Conservation (phyloP, 2,113 vertebrate genomes). For the Microtus oregoni region DNA sequence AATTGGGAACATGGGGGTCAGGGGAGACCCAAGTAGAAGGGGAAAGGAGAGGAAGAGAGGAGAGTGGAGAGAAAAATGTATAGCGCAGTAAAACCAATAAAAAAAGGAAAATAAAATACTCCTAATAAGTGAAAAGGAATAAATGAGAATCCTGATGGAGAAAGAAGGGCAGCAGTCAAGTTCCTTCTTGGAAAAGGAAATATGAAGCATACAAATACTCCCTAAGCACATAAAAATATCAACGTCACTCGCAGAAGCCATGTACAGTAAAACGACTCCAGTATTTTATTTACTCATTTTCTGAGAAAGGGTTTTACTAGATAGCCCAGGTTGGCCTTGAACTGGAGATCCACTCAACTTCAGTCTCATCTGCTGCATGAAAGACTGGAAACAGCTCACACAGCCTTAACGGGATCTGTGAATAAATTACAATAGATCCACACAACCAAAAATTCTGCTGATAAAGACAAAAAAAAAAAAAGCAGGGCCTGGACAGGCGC, state of each 20-base stretch:
- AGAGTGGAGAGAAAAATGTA: too few species aligned
- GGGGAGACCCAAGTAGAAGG: too few species aligned
- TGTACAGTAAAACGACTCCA: slow-evolving; percentile 8
- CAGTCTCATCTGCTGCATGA: not conserved
- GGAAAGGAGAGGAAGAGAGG: too few species aligned
- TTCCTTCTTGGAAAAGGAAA: not conserved
- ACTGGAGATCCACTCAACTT: not conserved
- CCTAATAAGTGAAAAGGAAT: slow-evolving; percentile 36
- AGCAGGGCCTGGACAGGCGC: not conserved
- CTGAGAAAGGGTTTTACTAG: not conserved
- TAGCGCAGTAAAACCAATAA: too few species aligned
- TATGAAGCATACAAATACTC: not conserved
- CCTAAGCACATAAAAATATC: slow-evolving; percentile 11
- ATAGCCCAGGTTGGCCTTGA: not conserved
- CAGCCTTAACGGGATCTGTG: not conserved
- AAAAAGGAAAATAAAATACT: not conserved
- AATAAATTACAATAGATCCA: not conserved
- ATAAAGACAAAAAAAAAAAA: not conserved
- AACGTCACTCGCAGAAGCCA: not conserved
- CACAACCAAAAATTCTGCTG: not conserved
- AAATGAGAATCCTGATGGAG: not conserved
- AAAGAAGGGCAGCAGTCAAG: slow-evolving; percentile 30
- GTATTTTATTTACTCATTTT: not conserved
- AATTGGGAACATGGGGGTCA: too few species aligned
- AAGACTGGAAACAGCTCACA: not conserved